Evolutionary conservation across 2,888 invertebrate species (phyloP).

Genomic region (Acronicta alni): DNA sequence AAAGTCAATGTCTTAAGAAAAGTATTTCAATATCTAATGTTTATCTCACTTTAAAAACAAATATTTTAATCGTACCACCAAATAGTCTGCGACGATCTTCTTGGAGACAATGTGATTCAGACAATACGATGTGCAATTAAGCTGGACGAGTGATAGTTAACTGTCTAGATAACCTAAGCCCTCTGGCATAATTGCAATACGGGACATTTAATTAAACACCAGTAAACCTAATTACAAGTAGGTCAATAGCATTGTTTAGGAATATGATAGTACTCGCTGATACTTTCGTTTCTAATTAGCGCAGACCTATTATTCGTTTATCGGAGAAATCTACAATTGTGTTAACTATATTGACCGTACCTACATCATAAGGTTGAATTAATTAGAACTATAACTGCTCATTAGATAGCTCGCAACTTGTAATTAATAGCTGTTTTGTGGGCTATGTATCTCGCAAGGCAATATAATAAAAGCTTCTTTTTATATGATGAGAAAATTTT

Average conservation of each 20-base stretch:
- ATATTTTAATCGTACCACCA: neutral
- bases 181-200: slow-evolving; percentile 51
- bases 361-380: slow-evolving; percentile 57
- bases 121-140: slow-evolving; percentile 18
- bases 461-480: neutral
- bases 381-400: slow-evolving; percentile 59
- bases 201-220: slow-evolving; percentile 50
- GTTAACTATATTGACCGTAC: slow-evolving; percentile 55
- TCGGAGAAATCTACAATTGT: slow-evolving; percentile 44
- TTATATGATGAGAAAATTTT: neutral
- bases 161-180: slow-evolving; percentile 50
- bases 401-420: slow-evolving; percentile 56
- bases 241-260: slow-evolving; percentile 55
- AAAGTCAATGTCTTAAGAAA: no score
- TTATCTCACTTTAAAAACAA: no score
- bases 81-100: slow-evolving; percentile 5
- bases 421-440: slow-evolving; percentile 37
- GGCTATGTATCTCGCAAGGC: neutral
- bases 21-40: no score
- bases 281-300: slow-evolving; percentile 47
- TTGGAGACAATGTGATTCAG: slow-evolving; percentile 23
- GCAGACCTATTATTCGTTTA: slow-evolving; percentile 49
- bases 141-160: slow-evolving; percentile 34
- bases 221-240: slow-evolving; percentile 58
- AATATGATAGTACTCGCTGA: slow-evolving; percentile 14